Base-by-base conservation (phyloP, 2,888 invertebrate species). In the Empis stercorea region DNA sequence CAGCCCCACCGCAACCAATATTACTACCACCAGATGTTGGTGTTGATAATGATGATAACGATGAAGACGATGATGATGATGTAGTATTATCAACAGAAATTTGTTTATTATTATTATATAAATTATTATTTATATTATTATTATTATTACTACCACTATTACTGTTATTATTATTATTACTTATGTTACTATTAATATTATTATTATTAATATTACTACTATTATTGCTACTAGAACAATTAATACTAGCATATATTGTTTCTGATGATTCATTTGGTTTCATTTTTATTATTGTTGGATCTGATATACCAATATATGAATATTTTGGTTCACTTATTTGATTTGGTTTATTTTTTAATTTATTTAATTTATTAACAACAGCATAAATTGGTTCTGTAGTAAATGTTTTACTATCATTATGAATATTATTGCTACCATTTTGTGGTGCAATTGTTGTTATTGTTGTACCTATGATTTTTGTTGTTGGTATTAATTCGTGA, bases 311-410 rank as follows among this genome's bases (percentile, higher is more conserved):
- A 51, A 62, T 59, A 49, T 61, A 61, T 9, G 60, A 61, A 52
- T 60, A 61, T 43, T 56, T 58, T 48, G 54, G 46, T 59, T 60
- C 46, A 45, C 46, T 47, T 46, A 2, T 40, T 17, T 14, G 46
- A 48, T 43, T 51, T 9, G 57, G 54, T 41, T 58, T 68, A 52
- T 70, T 66, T 54, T 70, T 71, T 37, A 63, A 53, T 57, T 71
- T 71, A 54, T 67, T 68, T 44, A 62, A 60, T 51, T 69, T 69
- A 54, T 70, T 67, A 32, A 70, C 65, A 51, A 70, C 63, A n/a
- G 71, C 71, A 52, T 70, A 68, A 43, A 70, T 63, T 10, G 68
- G 65, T 51, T 61, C 63, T 51, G 52, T 42, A 43, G 44, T 34
- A 34, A 39, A 41, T 45, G 45, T 27, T 41, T 40, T 32, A 11